Conservation (phyloP, 1,140 invertebrate species). For the Mercenaria mercenaria region DNA sequence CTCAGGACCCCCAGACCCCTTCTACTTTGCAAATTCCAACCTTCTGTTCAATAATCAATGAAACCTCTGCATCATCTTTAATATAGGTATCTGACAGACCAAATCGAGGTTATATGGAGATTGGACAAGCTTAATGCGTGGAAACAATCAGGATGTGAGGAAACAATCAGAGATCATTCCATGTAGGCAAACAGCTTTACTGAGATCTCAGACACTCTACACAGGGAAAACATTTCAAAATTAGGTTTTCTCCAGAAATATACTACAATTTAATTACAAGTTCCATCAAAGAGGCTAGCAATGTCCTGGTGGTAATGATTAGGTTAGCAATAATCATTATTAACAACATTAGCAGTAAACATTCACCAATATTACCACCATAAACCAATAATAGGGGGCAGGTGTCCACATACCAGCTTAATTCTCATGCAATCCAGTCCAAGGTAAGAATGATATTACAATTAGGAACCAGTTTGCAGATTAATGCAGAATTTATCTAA, state of each 20-base stretch:
- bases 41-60: too few relatives aligned
- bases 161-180: not conserved
- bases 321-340: constrained; percentile 9
- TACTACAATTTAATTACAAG: not conserved
- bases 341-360: not conserved
- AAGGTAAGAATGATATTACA: too few relatives aligned
- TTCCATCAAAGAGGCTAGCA: not conserved
- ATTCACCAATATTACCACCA: not conserved
- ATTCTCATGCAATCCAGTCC: too few relatives aligned
- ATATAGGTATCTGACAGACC: too few relatives aligned
- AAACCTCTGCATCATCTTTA: too few relatives aligned
- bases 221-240: not conserved
- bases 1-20: too few relatives aligned
- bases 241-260: not conserved
- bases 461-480: too few relatives aligned
- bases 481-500: too few relatives aligned
- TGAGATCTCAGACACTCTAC: not conserved
- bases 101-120: too few relatives aligned
- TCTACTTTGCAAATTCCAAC: too few relatives aligned
- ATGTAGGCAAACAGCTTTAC: not conserved
- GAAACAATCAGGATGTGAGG: not conserved
- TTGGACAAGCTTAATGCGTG: too few relatives aligned
- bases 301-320: not conserved
- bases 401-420: not conserved
- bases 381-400: not conserved